These are phyloP conservation scores for Crocodylus rhombifer DNA, from an alignment of 2,797 vertebrate species.

Conservation along the genomic window DNA sequence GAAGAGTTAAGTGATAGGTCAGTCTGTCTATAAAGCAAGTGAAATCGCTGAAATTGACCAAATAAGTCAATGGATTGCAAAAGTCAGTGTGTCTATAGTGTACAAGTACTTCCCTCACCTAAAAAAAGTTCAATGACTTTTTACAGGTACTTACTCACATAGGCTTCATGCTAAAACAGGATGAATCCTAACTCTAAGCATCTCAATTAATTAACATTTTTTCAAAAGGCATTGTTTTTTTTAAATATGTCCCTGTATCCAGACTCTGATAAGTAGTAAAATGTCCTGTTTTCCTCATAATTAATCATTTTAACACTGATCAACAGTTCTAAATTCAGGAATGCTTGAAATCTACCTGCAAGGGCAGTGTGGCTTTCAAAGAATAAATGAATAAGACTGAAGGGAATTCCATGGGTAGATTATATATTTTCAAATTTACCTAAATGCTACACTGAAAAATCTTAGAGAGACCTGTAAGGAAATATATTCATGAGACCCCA, in stretches of 20 bases:
- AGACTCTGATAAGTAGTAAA: background rate
- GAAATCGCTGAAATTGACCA: background rate
- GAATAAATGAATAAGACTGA: background rate
- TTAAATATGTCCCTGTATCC: background rate
- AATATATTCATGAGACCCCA: background rate
- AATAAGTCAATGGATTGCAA: background rate
- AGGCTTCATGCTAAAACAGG: background rate
- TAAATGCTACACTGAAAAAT: background rate
- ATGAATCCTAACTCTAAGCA: background rate
- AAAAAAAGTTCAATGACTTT: background rate
- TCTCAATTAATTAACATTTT: background rate
- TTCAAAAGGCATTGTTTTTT: background rate
- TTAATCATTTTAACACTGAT: background rate
- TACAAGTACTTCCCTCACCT: background rate
- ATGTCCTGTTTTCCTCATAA: background rate
- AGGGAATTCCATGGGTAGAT: background rate
- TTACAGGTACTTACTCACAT: background rate
- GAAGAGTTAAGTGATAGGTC: accelerated
- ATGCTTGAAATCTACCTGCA: background rate
- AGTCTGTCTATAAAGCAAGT: background rate
- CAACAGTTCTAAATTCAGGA: background rate
- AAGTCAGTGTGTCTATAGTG: background rate
- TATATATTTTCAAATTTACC: background rate
- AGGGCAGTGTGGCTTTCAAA: accelerated
- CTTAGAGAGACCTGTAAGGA: background rate